Evolutionary conservation across 2,888 invertebrate genomes (phyloP).

Genomic region (Anoplius nigerrimus): DNA sequence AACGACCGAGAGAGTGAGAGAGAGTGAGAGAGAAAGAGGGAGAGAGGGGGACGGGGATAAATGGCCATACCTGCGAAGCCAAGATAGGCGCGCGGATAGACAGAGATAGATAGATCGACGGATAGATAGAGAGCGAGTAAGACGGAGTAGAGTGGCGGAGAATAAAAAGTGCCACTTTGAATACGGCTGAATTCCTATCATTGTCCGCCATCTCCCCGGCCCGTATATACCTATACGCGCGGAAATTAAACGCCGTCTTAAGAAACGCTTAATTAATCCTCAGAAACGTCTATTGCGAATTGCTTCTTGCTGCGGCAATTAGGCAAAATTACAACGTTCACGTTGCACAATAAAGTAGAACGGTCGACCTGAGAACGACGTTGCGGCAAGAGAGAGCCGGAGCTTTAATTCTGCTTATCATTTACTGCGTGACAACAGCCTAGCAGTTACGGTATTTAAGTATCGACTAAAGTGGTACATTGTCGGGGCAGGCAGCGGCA

Average conservation of each 20-base stretch:
- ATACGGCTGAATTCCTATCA: not conserved
- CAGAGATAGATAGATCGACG: too few relatives aligned
- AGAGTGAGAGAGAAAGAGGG: not conserved
- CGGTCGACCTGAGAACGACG: conserved; percentile 47
- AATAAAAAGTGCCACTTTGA: too few relatives aligned
- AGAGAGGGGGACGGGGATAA: not conserved
- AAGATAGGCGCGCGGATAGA: too few relatives aligned
- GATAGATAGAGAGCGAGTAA: too few relatives aligned
- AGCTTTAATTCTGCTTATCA: conserved; percentile 52
- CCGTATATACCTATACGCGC: conserved; percentile 12
- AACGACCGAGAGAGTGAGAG: not conserved
- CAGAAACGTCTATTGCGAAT: conserved; percentile 54
- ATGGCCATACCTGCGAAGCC: too few relatives aligned
- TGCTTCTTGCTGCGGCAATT: conserved; percentile 53
- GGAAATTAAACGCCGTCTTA: conserved; percentile 49
- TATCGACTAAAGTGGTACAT: conserved; percentile 29
- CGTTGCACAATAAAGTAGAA: conserved; percentile 56
- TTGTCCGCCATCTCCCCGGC: conserved; percentile 18
- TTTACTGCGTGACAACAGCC: conserved; percentile 36
- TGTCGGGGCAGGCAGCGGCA: conserved; percentile 10
- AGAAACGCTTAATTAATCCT: conserved; percentile 59
- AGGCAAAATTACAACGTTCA: conserved; percentile 53
- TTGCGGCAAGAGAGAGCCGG: conserved; percentile 31
- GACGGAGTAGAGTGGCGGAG: too few relatives aligned
- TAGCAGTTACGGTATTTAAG: conserved; percentile 25